Evolutionary conservation across 1,140 invertebrate species (phyloP).

Genomic region (Cotesia typhae): DNA sequence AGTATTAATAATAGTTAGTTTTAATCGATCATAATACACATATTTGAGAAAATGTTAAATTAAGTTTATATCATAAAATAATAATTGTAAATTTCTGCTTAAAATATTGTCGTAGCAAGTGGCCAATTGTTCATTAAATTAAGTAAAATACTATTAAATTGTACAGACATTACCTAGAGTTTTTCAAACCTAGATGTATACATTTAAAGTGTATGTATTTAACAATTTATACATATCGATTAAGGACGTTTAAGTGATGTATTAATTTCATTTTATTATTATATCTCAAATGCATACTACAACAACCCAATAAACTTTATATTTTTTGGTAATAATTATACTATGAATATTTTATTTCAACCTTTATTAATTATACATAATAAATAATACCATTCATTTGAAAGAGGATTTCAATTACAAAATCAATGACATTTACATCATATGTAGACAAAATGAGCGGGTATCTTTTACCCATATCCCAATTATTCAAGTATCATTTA

Average conservation of each 20-base stretch:
- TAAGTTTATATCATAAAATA: slow-evolving; percentile 10
- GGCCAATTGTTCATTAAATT: slow-evolving; percentile 47
- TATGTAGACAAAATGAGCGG: too few relatives aligned
- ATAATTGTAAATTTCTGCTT: slow-evolving; percentile 3
- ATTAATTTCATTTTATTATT: slow-evolving; percentile 56
- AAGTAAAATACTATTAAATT: slow-evolving; percentile 5
- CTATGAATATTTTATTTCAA: slow-evolving; percentile 29
- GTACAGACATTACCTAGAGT: slow-evolving; percentile 43
- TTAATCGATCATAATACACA: slow-evolving; percentile 17
- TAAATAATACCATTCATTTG: too few relatives aligned
- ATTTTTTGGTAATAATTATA: slow-evolving; percentile 59
- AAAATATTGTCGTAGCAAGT: slow-evolving; percentile 44
- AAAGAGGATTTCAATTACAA: too few relatives aligned
- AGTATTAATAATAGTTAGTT: slow-evolving; percentile 38
- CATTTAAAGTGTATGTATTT: not conserved
- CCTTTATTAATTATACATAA: not conserved
- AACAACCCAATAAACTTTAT: slow-evolving; percentile 61
- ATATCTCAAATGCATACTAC: slow-evolving; percentile 46
- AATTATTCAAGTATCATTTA: too few relatives aligned
- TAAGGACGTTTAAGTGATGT: slow-evolving; percentile 46
- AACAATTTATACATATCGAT: slow-evolving; percentile 48
- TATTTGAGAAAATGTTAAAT: slow-evolving; percentile 30
- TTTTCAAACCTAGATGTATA: slow-evolving; percentile 41
- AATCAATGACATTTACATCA: too few relatives aligned
- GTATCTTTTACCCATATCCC: too few relatives aligned